Evolutionary conservation across 1,140 invertebrate species (phyloP).

Genomic region (Mya arenaria): DNA sequence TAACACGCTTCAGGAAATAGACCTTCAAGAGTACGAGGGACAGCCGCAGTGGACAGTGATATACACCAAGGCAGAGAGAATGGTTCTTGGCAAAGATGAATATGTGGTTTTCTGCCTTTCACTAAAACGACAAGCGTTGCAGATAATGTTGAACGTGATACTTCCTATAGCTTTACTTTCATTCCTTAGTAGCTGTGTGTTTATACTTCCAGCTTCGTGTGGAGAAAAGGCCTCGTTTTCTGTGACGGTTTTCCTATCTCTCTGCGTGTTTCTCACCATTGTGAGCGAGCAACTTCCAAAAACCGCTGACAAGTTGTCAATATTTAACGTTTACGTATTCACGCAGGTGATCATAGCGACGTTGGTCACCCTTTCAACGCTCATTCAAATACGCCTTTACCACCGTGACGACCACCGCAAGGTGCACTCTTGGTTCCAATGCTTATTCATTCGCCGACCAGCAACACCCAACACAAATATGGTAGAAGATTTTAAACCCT

Average conservation of each 20-base stretch:
- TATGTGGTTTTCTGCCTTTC: constrained; percentile 26
- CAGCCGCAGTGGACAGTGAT: constrained; percentile 47
- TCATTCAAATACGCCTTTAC: constrained; percentile 43
- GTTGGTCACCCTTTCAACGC: constrained; percentile 23
- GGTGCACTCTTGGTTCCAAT: constrained; percentile 5
- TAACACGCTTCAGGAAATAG: not conserved
- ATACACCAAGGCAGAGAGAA: not conserved
- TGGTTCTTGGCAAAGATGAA: not conserved
- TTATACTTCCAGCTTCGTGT: constrained; percentile 53
- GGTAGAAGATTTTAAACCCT: not conserved
- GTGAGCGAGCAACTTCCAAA: constrained; percentile 51
- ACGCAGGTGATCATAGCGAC: constrained; percentile 37
- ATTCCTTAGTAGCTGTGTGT: constrained; percentile 49
- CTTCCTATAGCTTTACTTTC: constrained; percentile 54
- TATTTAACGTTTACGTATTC: constrained; percentile 47
- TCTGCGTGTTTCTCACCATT: constrained; percentile 58
- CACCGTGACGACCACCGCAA: not conserved
- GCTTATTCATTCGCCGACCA: not conserved
- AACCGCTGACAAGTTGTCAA: constrained; percentile 38
- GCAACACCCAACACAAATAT: not conserved
- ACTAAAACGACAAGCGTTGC: constrained; percentile 39
- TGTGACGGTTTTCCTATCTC: constrained; percentile 57
- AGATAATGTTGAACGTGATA: constrained; percentile 53
- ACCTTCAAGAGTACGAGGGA: not conserved
- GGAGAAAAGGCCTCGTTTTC: constrained; percentile 58